Evolutionary conservation across 2,888 invertebrate species (phyloP).

Genomic region (Pharmacophagus antenor): DNA sequence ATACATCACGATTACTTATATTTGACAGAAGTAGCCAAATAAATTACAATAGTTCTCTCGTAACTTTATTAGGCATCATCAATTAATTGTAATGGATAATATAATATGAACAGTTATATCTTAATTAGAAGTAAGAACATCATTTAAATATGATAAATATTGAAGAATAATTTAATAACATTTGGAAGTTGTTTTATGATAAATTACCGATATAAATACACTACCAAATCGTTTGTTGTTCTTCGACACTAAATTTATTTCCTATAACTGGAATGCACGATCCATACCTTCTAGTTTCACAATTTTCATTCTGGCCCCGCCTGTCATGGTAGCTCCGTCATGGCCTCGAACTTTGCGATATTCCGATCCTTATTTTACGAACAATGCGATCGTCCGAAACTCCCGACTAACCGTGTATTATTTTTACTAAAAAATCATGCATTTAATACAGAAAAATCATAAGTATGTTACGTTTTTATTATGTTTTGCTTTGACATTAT

Average conservation of each 20-base stretch:
- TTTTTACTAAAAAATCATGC: not conserved
- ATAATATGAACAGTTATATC: not conserved
- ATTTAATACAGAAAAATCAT: not conserved
- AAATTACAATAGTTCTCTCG: not conserved
- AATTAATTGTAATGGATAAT: not conserved
- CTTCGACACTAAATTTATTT: not conserved
- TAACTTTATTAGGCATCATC: not conserved
- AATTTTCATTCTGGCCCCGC: conserved; percentile 35
- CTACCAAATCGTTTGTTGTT: not conserved
- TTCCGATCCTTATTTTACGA: conserved; percentile 49
- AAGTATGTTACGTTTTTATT: not conserved
- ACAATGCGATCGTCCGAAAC: conserved; percentile 46
- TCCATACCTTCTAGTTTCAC: conserved; percentile 30
- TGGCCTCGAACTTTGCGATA: conserved; percentile 39
- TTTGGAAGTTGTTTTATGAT: not conserved
- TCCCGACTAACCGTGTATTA: conserved; percentile 32
- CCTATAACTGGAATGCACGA: conserved; percentile 30
- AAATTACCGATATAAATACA: not conserved
- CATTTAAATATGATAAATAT: not conserved
- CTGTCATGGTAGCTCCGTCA: conserved; percentile 32
- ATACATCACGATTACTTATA: not conserved
- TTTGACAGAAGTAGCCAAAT: not conserved
- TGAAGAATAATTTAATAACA: not conserved
- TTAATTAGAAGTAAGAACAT: not conserved
- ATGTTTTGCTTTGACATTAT: too few species aligned